phyloP scores from a whole-genome alignment of 2,113 vertebrate species.

The Siniperca knerii region DNA sequence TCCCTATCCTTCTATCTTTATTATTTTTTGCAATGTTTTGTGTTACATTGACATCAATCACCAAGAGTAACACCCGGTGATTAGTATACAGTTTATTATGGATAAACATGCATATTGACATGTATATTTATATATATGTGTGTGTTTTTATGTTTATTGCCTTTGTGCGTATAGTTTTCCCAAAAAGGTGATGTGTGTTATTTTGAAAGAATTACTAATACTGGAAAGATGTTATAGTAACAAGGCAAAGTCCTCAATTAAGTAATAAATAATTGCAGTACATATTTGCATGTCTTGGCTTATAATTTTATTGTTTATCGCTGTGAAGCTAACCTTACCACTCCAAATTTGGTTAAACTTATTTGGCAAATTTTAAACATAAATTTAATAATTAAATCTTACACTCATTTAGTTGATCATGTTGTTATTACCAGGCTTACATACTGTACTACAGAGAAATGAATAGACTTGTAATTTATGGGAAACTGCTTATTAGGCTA shows the following conservation, averaged over 20 bases:
- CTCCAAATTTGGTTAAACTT: not conserved
- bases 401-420: not conserved
- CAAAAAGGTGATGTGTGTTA: not conserved
- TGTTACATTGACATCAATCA: not conserved
- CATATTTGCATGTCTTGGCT: not conserved
- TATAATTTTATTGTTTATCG: not conserved
- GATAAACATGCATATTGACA: not conserved
- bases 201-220: not conserved
- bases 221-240: not conserved
- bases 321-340: not conserved
- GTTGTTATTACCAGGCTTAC: not conserved
- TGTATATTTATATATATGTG: not conserved
- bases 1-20: not conserved
- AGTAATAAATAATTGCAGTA: not conserved
- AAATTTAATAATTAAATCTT: not conserved
- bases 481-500: conserved; percentile 31
- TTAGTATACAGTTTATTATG: not conserved
- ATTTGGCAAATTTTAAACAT: conserved; percentile 1
- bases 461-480: not conserved
- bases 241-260: not conserved
- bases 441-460: conserved; percentile 2
- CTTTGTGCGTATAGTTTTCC: not conserved
- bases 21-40: not conserved
- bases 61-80: not conserved
- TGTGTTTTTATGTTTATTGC: not conserved